Evolutionary conservation across 2,113 vertebrate species (phyloP), one percentile per base, ranked within the genome.

Genomic region (Cichladusa arquata): DNA sequence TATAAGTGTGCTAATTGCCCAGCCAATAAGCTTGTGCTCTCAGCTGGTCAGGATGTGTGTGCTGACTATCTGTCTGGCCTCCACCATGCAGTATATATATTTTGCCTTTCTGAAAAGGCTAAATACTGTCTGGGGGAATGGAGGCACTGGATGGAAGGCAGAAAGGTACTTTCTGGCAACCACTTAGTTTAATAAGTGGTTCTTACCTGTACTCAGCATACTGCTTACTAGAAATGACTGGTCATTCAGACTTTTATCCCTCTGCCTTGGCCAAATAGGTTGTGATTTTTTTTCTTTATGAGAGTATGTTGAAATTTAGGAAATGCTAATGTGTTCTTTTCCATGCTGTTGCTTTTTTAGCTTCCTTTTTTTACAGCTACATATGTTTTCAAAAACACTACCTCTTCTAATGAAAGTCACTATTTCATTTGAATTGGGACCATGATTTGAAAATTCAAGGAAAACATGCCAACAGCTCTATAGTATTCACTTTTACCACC

Each of bases 11-110:
- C 86, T 92, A 83, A 92, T 88, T 86, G 88, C 76, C 50, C 38
- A 81, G 72, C 79, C 92, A 88, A 50, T 54, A 70, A 0, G 20
- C 71, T 80, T 3, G 4, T 65, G 71, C 58, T 80, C 87, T 76
- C 2, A 5, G 56, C 90, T 82, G 51, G 58, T 93, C 82, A 90
- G 90, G 94, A 94, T 83, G 79, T 96, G 85, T 90, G 88, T 90
- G 58, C 93, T 93, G 84, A 64, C 78, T 93, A 71, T 78, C 88
- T 94, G 74, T 66, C 94, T 97, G 82, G 90, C 82, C 82, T 90
- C 54, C 72, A 58, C 20, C 47, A 86, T 5, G 26, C 79, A 93
- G 29, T 72, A 48, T 34, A 65, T 88, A 69, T 77, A 84, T 92
- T 45, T 85, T 9, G 3, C 34, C 34, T 87, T 91, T 87, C 60